phyloP scores from a whole-genome alignment of 2,797 vertebrate species.

The Macropus fuliginosus region DNA sequence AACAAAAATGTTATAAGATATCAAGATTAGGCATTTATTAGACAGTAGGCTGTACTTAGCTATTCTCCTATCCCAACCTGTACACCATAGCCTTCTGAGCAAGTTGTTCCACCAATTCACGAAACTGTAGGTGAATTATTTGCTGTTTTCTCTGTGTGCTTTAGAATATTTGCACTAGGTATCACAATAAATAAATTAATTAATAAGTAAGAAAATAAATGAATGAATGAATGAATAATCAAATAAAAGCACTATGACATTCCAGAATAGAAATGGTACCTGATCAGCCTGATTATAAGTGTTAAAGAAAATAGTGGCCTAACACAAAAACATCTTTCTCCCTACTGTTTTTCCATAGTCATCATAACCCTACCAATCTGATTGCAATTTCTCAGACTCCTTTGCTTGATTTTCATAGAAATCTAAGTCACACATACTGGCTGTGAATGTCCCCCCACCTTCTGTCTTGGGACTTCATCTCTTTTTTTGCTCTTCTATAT shows the following conservation, averaged over 20 bases:
- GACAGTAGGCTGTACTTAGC: background rate
- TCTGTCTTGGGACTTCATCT: background rate
- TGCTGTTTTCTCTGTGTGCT: background rate
- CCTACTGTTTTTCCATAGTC: too few relatives aligned
- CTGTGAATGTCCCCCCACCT: background rate
- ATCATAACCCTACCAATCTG: background rate
- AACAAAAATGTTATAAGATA: background rate
- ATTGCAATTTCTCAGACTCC: background rate
- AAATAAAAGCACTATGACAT: background rate
- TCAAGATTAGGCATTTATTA: background rate
- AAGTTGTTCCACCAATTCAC: background rate
- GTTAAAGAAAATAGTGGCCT: background rate
- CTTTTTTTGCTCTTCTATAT: background rate
- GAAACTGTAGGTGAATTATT: background rate
- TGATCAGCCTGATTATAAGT: background rate
- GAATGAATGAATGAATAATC: too few relatives aligned
- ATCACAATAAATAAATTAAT: background rate
- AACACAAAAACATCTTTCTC: too few relatives aligned
- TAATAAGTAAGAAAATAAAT: too few relatives aligned
- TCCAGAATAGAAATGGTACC: background rate
- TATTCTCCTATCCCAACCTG: background rate
- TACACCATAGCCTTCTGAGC: background rate
- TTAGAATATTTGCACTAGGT: background rate
- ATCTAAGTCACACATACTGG: background rate
- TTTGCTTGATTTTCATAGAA: background rate